phyloP scores from a whole-genome alignment of 2,888 invertebrate genomes.

The Deroplatys truncata region DNA sequence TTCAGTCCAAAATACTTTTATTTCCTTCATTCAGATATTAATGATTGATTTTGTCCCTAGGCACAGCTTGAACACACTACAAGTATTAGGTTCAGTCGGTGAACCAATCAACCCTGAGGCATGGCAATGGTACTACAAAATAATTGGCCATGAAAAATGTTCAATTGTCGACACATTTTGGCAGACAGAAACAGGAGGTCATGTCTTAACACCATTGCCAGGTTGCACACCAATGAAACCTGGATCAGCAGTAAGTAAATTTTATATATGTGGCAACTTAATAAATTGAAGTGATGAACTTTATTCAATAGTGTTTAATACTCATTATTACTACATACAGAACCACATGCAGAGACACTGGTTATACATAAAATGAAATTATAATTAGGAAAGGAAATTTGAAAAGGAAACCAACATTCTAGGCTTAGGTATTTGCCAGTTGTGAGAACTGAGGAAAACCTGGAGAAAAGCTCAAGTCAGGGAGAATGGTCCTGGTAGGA shows the following conservation, averaged over 20 bases:
- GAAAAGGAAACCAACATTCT: no score
- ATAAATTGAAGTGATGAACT: no score
- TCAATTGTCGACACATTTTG: constrained; percentile 98
- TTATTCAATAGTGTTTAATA: no score
- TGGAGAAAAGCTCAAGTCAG: not conserved
- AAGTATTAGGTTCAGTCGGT: constrained; percentile 93
- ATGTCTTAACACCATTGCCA: constrained; percentile 92
- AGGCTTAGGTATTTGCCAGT: not conserved
- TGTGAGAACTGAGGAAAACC: not conserved
- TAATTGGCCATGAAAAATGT: constrained; percentile 76
- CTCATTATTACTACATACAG: no score
- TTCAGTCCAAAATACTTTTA: not conserved
- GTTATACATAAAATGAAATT: not conserved
- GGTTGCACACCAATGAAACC: constrained; percentile 97
- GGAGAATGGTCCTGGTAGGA: not conserved
- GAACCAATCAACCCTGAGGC: constrained; percentile 99
- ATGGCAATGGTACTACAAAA: constrained; percentile 91
- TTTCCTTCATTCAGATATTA: not conserved
- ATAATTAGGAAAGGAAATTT: no score
- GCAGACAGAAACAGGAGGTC: constrained; percentile 99
- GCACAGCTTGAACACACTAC: constrained; percentile 59
- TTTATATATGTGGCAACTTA: not conserved
- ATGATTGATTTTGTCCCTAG: constrained; percentile 42
- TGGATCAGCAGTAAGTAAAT: constrained; percentile 84
- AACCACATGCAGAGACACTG: no score